Evolutionary conservation across 2,888 invertebrate species (phyloP), one percentile per base, ranked within the genome.

Genomic region (Euspilapteryx auroguttella): DNA sequence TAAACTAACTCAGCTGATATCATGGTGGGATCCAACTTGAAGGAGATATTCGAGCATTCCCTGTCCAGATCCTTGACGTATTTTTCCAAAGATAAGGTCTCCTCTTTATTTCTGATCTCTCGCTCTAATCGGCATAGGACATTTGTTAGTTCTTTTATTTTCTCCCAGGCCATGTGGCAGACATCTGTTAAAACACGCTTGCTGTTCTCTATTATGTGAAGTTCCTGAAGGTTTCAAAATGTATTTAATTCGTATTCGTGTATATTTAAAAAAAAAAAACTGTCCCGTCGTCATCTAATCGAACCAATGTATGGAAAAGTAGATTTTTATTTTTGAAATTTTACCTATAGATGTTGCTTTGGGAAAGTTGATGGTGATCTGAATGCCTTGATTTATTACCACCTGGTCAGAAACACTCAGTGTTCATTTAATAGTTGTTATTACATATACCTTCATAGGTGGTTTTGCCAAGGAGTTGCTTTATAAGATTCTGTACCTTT

Each of bases 61-160:
- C 87, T 86, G 43, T 87, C 82, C 37, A 94, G 62, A 26, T 84
- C 83, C 36, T 89, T 73, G 47, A 91, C 92, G 11, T 83, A 79
- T 15, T 69, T 77, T 46, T 91, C 90, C 42, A 94, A 81, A 35
- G 81, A 79, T 21, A 89, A 73, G 0, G 92, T 82, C 43, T 89
- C 86, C n/a, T 81, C 76, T 58, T 95, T 95, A 49, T 94, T 90
- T 34, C 80, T 80, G 28, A 90, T 76, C 51, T 92, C 90, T 3
- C 87, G 55, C 32, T 80, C 75, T 8, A 93, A 64, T 35, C 86
- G 81, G 39, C 85, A 86, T 42, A 80, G 79, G 0, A 88, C 81
- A 42, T 88, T 87, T 37, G 84, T 83, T 9, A 92, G 56, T 21
- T 86, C 82, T 40, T 86, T 86, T 2, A 89, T 55, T 52, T 89